phyloP scores from a whole-genome alignment of 1,140 invertebrate genomes.

The Ptiloglossa arizonensis region DNA sequence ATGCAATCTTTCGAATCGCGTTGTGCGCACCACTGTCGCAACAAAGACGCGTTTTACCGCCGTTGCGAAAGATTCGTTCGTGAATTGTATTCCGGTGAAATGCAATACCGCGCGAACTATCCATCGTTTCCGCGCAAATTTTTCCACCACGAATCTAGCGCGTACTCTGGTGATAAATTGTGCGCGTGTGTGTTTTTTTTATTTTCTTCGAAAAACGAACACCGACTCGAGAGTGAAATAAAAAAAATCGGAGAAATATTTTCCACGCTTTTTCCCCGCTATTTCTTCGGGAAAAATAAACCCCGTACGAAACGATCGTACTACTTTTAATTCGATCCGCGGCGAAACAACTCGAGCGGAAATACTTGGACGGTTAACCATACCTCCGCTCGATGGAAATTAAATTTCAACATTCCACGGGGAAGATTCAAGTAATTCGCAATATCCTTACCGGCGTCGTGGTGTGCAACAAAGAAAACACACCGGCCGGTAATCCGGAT shows the following conservation, averaged over 20 bases:
- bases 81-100: too few relatives aligned
- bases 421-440: neutral
- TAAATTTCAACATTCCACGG: constrained; percentile 14
- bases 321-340: neutral
- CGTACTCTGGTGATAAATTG: too few relatives aligned
- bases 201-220: too few relatives aligned
- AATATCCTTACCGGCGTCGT: neutral
- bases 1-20: too few relatives aligned
- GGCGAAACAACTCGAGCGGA: neutral
- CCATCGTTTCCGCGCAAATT: too few relatives aligned
- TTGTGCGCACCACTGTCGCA: too few relatives aligned
- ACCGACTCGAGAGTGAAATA: too few relatives aligned
- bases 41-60: too few relatives aligned
- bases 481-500: neutral
- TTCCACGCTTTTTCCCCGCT: neutral
- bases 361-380: neutral
- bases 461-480: neutral
- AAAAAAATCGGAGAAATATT: neutral
- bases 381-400: neutral
- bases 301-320: neutral
- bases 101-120: too few relatives aligned
- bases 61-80: too few relatives aligned
- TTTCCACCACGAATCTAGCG: too few relatives aligned
- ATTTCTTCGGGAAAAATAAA: neutral
- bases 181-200: too few relatives aligned